Percentiles rank a stretch among this genome's conserved stretches.
These are phyloP conservation scores for Hydrolagus colliei DNA, from an alignment of 2,797 vertebrate genomes.

Conservation along the genomic window DNA sequence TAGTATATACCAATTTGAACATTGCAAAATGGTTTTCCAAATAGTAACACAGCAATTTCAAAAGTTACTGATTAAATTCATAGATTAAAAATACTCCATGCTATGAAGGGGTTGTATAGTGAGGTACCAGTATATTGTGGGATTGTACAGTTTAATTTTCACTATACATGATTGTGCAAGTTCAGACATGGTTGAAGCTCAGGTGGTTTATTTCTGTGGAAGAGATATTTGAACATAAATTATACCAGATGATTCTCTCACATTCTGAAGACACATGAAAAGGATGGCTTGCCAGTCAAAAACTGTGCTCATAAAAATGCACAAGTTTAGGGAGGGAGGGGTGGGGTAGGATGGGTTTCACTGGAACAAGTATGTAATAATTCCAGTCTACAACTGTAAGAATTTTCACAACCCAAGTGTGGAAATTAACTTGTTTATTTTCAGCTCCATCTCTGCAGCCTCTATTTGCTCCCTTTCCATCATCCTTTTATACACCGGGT, in stretches of 20 bases:
- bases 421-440: too few relatives aligned
- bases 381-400: too few relatives aligned
- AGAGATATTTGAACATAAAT: background rate
- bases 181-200: background rate
- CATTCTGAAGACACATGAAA: too few relatives aligned
- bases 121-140: background rate
- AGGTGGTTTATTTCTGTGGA: background rate
- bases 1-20: background rate
- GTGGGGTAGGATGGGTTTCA: too few relatives aligned
- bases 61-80: constrained; percentile 2
- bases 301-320: too few relatives aligned
- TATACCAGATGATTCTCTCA: background rate
- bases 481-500: too few relatives aligned
- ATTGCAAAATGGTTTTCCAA: background rate
- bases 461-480: too few relatives aligned
- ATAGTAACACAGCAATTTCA: background rate
- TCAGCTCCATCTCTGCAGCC: too few relatives aligned
- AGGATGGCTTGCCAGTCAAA: too few relatives aligned
- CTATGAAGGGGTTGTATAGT: background rate
- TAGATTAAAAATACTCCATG: background rate
- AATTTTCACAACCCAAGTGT: too few relatives aligned
- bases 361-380: too few relatives aligned
- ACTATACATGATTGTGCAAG: background rate
- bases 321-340: too few relatives aligned
- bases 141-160: background rate